Percentiles rank a stretch among this genome's conserved stretches.
These are phyloP conservation scores for Mesoclemmys tuberculata DNA, from an alignment of 2,113 vertebrate genomes.

Conservation along the genomic window DNA sequence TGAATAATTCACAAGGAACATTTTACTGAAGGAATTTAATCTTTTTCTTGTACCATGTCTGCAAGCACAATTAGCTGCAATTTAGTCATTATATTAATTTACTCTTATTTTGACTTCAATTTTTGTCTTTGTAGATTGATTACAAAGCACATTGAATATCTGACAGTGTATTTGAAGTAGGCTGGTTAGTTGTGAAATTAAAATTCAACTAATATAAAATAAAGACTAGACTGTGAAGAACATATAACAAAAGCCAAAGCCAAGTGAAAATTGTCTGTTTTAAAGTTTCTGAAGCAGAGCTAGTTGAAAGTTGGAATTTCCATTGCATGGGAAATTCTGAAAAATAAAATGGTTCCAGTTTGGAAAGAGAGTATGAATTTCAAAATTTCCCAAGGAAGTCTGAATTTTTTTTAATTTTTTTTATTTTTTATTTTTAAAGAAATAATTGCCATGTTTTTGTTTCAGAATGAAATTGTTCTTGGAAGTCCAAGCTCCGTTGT, in stretches of 20 bases:
- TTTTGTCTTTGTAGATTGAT: neutral
- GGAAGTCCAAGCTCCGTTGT: no score
- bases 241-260: neutral
- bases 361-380: neutral
- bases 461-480: neutral
- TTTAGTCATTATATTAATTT: neutral
- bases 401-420: neutral
- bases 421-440: no score
- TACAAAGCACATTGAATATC: neutral
- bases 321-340: no score
- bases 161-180: neutral
- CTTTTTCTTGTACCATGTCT: neutral
- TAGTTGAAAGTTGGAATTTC: neutral
- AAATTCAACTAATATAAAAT: neutral
- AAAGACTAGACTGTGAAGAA: neutral
- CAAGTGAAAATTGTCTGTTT: neutral
- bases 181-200: neutral
- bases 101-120: neutral
- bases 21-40: neutral
- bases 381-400: neutral
- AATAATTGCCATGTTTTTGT: neutral
- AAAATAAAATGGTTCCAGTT: neutral
- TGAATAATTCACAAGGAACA: neutral
- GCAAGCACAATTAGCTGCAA: neutral
- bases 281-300: neutral